phyloP scores from a whole-genome alignment of 2,888 invertebrate genomes.

The Hyppa rectilinea region DNA sequence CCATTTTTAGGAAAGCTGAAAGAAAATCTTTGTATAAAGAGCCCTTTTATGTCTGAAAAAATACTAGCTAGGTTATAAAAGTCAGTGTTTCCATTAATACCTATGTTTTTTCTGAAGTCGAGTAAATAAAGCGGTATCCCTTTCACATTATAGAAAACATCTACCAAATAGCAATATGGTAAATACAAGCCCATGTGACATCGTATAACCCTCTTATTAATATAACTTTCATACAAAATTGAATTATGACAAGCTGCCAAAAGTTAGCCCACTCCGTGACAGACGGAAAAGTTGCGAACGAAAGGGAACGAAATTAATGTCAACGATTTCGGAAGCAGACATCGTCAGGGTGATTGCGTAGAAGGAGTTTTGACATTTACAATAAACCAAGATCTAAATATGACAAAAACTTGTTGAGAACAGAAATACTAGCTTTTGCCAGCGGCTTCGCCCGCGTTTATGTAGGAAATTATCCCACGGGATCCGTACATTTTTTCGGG shows the following conservation, averaged over 20 bases:
- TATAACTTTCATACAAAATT: slow-evolving; percentile 50
- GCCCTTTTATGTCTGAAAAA: too few relatives aligned
- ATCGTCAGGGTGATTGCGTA: neutral
- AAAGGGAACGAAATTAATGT: slow-evolving; percentile 41
- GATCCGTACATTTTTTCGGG: too few relatives aligned
- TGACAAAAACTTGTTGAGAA: too few relatives aligned
- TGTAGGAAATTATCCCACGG: too few relatives aligned
- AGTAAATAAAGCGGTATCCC: too few relatives aligned
- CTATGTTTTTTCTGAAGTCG: too few relatives aligned
- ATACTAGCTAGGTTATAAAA: neutral
- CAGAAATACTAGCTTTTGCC: neutral
- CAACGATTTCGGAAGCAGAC: slow-evolving; percentile 16
- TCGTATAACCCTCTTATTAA: slow-evolving; percentile 32
- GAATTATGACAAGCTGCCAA: slow-evolving; percentile 50
- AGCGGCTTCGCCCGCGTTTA: too few relatives aligned
- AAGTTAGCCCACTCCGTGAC: slow-evolving; percentile 47
- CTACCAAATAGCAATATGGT: neutral
- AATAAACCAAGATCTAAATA: neutral
- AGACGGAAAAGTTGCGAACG: slow-evolving; percentile 47
- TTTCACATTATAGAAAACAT: neutral
- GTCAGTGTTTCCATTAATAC: neutral
- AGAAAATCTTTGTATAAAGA: neutral
- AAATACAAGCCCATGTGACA: slow-evolving; percentile 16
- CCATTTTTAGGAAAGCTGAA: neutral
- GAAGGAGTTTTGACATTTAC: neutral